Evolutionary conservation across 2,113 vertebrate species (phyloP), one percentile per base, ranked within the genome.

Genomic region (Bufo gargarizans): DNA sequence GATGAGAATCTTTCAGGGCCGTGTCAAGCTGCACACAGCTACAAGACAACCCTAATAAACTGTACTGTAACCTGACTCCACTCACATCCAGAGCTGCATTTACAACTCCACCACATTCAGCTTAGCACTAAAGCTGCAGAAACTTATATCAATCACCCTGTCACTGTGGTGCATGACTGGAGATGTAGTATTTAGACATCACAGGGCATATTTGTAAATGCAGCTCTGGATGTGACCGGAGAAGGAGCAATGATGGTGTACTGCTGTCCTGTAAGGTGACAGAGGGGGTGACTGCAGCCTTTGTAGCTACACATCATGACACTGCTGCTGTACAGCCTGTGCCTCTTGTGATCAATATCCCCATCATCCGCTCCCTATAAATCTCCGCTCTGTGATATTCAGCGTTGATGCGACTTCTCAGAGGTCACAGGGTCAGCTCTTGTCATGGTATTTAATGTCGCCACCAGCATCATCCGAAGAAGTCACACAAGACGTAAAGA

Each of bases 351-450:
- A 63, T 81, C 22, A 59, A 45, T 43, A 63, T 81, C 11, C 14
- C 16, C 22, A 3, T 79, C 12, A 43, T 6, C 33, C 1, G 19
- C 5, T 49, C 47, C 43, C 17, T n/a, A 82, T 63, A 82, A 63
- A 82, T 63, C 55, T 43, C 58, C 5, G 53, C 77, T 53, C 11
- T 53, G 5, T 56, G 55, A 80, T 19, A 55, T 74, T 16, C 0
- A 47, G 84, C 12, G 3, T 59, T 58, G 55, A 77, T 49, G 84
- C 3, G 13, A 45, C 56, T n/a, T 77, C 5, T 20, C 56, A 5
- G 12, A 59, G 84, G 84, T 86, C 58, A 45, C 53, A 58, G 45
- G 72, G 72, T 86, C 67, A 86, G 13, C 5, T 4, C 78, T 59
- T 59, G 55, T 53, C 65, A 14, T 19, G 67, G 72, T 71, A 65